Percentiles rank a stretch among this genome's conserved stretches.
Evolutionary conservation across 2,113 vertebrate species (phyloP).

Genomic region (Chrysochloris asiatica): DNA sequence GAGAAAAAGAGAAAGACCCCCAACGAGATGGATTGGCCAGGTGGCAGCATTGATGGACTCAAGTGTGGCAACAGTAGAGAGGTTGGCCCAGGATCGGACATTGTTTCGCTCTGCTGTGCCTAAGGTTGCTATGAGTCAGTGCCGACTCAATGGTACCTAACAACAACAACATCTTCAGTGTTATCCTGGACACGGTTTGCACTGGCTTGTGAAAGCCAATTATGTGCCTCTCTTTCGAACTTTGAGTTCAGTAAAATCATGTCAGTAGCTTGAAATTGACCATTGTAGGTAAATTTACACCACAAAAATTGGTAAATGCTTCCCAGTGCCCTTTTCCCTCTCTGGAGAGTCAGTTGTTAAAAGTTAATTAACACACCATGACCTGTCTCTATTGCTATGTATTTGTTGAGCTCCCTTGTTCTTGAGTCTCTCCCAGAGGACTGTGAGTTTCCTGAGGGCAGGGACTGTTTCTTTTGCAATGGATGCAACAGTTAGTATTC

Average conservation of each 20-base stretch:
- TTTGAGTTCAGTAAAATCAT: background rate
- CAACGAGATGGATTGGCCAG: too few relatives aligned
- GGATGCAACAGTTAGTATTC: too few relatives aligned
- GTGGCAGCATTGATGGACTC: too few relatives aligned
- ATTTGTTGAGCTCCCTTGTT: background rate
- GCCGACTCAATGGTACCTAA: too few relatives aligned
- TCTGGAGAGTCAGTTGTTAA: background rate
- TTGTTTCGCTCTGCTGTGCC: too few relatives aligned
- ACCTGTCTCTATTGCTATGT: background rate
- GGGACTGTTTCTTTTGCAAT: background rate
- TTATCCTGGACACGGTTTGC: background rate
- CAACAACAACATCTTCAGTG: background rate
- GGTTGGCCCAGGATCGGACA: too few relatives aligned
- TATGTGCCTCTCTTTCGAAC: background rate
- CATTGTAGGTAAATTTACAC: background rate
- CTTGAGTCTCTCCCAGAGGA: background rate
- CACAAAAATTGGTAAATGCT: background rate
- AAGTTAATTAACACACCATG: background rate
- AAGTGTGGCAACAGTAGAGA: too few relatives aligned
- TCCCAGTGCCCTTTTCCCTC: too few relatives aligned
- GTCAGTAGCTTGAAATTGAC: background rate
- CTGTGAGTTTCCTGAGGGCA: background rate
- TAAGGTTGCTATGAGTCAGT: too few relatives aligned
- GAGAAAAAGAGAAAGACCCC: too few relatives aligned
- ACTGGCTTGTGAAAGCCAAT: background rate